phyloP scores from a whole-genome alignment of 2,113 vertebrate genomes.

The Gila orcuttii region DNA sequence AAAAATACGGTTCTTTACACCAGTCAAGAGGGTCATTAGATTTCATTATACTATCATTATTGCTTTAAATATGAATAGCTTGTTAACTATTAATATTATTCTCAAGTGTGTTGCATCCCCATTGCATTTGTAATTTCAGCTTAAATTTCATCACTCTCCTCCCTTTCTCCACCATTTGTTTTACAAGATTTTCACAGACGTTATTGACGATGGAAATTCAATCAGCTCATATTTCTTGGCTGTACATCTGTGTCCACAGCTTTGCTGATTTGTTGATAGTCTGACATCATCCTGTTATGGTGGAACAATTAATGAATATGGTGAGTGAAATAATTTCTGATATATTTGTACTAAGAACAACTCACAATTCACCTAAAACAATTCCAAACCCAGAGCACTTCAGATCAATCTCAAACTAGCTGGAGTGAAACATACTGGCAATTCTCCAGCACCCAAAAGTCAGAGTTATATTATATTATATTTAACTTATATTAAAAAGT shows the following conservation, averaged over 20 bases:
- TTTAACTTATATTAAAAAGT: background rate
- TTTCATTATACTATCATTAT: constrained; percentile 60
- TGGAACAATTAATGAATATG: background rate
- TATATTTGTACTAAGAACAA: background rate
- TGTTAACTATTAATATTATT: constrained; percentile 50
- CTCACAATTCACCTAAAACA: background rate
- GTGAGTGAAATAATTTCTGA: background rate
- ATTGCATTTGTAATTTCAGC: constrained; percentile 49
- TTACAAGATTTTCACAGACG: background rate
- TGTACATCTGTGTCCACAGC: background rate
- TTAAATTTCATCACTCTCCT: background rate
- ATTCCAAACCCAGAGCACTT: background rate
- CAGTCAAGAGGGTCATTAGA: constrained; percentile 58
- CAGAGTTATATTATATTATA: background rate
- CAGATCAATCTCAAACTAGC: background rate
- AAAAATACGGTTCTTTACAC: constrained; percentile 3
- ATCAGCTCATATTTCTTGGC: background rate
- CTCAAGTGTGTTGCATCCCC: constrained; percentile 43
- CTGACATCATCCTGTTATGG: background rate
- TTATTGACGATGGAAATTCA: constrained; percentile 8
- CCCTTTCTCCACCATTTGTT: background rate
- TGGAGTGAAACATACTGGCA: background rate
- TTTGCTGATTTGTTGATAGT: background rate
- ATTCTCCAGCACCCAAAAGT: background rate
- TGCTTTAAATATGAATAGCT: constrained; percentile 55